A percentile compares a stretch with the other conserved stretches of the same genome.
phyloP scores from a whole-genome alignment of 2,113 vertebrate species.

The Ammodytes marinus region DNA sequence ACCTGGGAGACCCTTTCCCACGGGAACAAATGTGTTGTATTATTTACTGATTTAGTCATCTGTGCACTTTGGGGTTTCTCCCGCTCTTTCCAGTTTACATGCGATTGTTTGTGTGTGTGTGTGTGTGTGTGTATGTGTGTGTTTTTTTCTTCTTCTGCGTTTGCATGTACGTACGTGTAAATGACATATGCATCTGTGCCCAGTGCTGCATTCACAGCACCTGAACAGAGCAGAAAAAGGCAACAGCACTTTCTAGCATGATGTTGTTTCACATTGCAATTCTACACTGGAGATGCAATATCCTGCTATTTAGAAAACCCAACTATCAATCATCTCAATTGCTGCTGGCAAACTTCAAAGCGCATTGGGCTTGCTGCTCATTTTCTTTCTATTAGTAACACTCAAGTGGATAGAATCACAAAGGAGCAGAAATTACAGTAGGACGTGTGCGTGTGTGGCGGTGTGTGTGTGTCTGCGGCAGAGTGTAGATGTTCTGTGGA shows the following conservation, averaged over 20 bases:
- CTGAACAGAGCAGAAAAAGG: background rate
- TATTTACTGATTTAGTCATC: constrained; percentile 66
- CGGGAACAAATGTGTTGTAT: constrained; percentile 71
- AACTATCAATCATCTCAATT: constrained; percentile 78
- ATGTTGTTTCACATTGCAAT: constrained; percentile 55
- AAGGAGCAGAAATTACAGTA: constrained; percentile 50
- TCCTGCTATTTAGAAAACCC: constrained; percentile 59
- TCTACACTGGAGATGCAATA: constrained; percentile 39
- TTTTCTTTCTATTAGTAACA: constrained; percentile 75
- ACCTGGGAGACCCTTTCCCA: constrained; percentile 45
- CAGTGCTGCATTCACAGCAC: background rate
- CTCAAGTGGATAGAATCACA: constrained; percentile 60
- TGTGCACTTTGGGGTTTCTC: constrained; percentile 50
- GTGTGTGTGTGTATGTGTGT: background rate
- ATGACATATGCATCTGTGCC: no score
- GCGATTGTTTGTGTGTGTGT: constrained; percentile 22
- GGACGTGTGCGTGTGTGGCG: background rate
- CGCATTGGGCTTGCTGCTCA: constrained; percentile 53
- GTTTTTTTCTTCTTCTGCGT: constrained; percentile 19
- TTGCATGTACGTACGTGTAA: constrained; percentile 11
- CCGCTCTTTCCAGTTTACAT: constrained; percentile 33
- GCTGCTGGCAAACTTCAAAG: constrained; percentile 70
- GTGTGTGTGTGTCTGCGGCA: constrained; percentile 4
- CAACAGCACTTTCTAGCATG: constrained; percentile 11
- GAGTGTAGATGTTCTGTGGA: background rate